These are phyloP conservation scores for Uria lomvia DNA, from an alignment of 2,113 vertebrate genomes.

Conservation along the genomic window DNA sequence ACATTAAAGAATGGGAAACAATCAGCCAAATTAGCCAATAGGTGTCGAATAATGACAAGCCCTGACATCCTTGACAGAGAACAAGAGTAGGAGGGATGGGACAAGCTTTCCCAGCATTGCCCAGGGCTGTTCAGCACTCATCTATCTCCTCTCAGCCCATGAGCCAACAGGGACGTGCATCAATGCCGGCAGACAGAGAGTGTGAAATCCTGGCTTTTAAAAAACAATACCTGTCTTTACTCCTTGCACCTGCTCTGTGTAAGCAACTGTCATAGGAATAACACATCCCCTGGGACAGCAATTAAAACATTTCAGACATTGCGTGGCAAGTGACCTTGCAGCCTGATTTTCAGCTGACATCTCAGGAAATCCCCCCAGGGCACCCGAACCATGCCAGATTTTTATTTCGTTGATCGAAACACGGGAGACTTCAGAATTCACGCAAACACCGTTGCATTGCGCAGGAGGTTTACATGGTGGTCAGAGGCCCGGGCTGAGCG, in stretches of 20 bases:
- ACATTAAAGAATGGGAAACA: conserved; percentile 5
- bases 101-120: background rate
- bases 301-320: background rate
- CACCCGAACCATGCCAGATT: background rate
- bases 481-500: background rate
- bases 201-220: background rate
- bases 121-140: background rate
- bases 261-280: background rate
- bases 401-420: background rate
- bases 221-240: background rate
- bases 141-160: background rate
- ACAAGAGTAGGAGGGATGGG: background rate
- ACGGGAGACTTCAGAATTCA: background rate
- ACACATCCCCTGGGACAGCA: background rate
- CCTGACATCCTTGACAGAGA: background rate
- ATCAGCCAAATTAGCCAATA: conserved; percentile 15
- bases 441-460: fast-evolving
- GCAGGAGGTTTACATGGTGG: background rate
- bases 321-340: background rate
- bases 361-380: background rate
- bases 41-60: background rate
- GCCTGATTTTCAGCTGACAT: background rate
- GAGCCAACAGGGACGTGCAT: background rate
- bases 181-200: background rate
- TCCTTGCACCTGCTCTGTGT: background rate